A percentile compares a stretch with the other conserved stretches of the same genome.
Conservation (phyloP, 2,113 vertebrate species). For the Cephalopterus ornatus region DNA sequence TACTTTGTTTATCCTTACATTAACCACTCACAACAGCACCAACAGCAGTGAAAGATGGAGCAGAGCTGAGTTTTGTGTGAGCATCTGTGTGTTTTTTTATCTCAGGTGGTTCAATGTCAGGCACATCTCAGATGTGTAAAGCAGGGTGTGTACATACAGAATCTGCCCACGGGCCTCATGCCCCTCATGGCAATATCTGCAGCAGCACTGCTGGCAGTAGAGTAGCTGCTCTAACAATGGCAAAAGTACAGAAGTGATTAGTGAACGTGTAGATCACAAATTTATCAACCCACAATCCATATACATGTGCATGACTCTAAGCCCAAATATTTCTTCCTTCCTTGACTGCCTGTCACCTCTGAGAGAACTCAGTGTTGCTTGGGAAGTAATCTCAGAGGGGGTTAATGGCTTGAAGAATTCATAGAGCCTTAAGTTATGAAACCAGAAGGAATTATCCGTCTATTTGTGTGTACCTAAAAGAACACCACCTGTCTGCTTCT, state of each 20-base stretch:
- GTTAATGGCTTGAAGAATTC: neutral
- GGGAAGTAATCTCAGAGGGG: neutral
- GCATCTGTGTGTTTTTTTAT: neutral
- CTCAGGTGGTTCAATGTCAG: neutral
- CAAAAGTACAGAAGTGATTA: neutral
- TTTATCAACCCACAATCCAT: neutral
- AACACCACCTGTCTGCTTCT: neutral
- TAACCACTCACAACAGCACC: neutral
- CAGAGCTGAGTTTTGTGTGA: neutral
- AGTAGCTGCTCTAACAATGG: neutral
- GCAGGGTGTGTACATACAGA: neutral
- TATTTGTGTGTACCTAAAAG: neutral
- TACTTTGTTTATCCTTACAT: neutral
- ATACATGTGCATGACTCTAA: neutral
- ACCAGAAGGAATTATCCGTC: neutral
- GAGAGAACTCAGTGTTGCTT: neutral
- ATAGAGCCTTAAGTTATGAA: neutral
- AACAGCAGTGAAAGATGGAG: neutral
- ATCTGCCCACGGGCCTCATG: neutral
- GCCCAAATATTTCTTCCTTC: neutral
- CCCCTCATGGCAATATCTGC: neutral
- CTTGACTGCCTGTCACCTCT: neutral
- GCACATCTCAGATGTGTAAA: neutral
- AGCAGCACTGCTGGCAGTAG: neutral
- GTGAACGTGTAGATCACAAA: neutral